A percentile compares a stretch with the other conserved stretches of the same genome.
phyloP scores from a whole-genome alignment of 2,888 invertebrate species.

The Ptychoptera contaminata region DNA sequence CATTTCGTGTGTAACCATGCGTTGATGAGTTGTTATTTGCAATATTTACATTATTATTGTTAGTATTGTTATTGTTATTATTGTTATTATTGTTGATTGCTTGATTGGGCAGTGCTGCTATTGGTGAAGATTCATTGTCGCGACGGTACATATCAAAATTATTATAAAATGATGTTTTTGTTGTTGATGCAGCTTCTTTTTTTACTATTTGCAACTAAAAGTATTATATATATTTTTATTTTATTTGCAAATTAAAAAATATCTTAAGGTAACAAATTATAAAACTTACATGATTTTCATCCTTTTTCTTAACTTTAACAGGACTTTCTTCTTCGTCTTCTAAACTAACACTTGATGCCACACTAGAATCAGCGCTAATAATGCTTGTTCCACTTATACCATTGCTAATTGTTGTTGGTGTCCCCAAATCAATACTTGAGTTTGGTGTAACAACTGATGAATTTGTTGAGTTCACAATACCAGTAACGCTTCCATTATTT shows the following conservation, averaged over 20 bases:
- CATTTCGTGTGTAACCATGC: background rate
- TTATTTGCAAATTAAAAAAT: background rate
- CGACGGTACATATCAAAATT: slow-evolving; percentile 21
- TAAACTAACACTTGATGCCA: slow-evolving; percentile 31
- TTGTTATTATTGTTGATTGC: background rate
- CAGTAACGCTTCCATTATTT: slow-evolving; percentile 1
- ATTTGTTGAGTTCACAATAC: slow-evolving; percentile 3
- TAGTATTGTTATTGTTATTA: slow-evolving; percentile 11
- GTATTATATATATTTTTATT: background rate
- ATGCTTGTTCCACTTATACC: slow-evolving; percentile 45
- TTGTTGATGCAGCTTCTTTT: slow-evolving; percentile 20
- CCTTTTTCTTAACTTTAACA: slow-evolving; percentile 30
- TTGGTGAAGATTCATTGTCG: slow-evolving; percentile 10
- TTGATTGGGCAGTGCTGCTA: slow-evolving; percentile 4
- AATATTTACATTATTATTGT: slow-evolving; percentile 9
- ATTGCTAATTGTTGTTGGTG: slow-evolving; percentile 46
- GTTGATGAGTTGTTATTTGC: background rate
- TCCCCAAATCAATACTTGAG: slow-evolving; percentile 27
- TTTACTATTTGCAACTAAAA: background rate
- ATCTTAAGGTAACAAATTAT: background rate
- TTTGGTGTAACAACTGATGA: slow-evolving; percentile 23
- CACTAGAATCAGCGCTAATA: slow-evolving; percentile 37
- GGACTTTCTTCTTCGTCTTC: slow-evolving; percentile 30
- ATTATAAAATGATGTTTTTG: slow-evolving; percentile 24
- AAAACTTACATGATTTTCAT: slow-evolving; percentile 22